A percentile compares a stretch with the other conserved stretches of the same genome.
These are phyloP conservation scores for Caracal caracal DNA, from an alignment of 2,113 vertebrate genomes.

Conservation along the genomic window DNA sequence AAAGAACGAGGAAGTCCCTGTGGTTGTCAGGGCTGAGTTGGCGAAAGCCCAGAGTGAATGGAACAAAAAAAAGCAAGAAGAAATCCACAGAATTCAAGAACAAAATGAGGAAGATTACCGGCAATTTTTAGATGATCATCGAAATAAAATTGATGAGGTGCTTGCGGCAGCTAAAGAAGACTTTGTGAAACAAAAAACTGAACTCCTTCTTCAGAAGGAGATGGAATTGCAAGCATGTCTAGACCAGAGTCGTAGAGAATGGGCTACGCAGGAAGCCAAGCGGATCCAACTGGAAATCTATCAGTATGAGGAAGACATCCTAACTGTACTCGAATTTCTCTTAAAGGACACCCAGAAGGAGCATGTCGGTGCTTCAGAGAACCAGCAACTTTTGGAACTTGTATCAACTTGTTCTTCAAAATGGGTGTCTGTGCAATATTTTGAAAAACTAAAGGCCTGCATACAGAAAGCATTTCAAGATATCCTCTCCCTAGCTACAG, in stretches of 20 bases:
- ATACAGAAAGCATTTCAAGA: slow-evolving; percentile 85
- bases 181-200: slow-evolving; percentile 86
- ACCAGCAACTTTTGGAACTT: slow-evolving; percentile 62
- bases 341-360: slow-evolving; percentile 86
- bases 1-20: slow-evolving; percentile 87
- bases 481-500: slow-evolving; percentile 78
- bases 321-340: slow-evolving; percentile 85
- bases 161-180: slow-evolving; percentile 88
- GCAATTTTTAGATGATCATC: slow-evolving; percentile 89
- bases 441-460: slow-evolving; percentile 84
- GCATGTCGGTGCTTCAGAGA: slow-evolving; percentile 61
- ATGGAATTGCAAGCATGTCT: slow-evolving; percentile 87
- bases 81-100: slow-evolving; percentile 88
- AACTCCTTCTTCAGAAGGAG: slow-evolving; percentile 89
- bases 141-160: slow-evolving; percentile 88
- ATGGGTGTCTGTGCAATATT: slow-evolving; percentile 62
- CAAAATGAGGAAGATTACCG: slow-evolving; percentile 90
- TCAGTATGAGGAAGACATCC: slow-evolving; percentile 84
- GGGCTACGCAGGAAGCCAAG: slow-evolving; percentile 85
- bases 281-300: slow-evolving; percentile 81
- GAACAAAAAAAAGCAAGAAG: slow-evolving; percentile 94
- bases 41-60: slow-evolving; percentile 90
- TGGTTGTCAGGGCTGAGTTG: slow-evolving; percentile 91
- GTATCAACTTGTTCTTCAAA: slow-evolving; percentile 51
- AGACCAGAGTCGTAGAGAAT: slow-evolving; percentile 87